Percentiles rank a stretch among this genome's conserved stretches.
Conservation (phyloP, 2,113 vertebrate species). For the Diglossa brunneiventris region DNA sequence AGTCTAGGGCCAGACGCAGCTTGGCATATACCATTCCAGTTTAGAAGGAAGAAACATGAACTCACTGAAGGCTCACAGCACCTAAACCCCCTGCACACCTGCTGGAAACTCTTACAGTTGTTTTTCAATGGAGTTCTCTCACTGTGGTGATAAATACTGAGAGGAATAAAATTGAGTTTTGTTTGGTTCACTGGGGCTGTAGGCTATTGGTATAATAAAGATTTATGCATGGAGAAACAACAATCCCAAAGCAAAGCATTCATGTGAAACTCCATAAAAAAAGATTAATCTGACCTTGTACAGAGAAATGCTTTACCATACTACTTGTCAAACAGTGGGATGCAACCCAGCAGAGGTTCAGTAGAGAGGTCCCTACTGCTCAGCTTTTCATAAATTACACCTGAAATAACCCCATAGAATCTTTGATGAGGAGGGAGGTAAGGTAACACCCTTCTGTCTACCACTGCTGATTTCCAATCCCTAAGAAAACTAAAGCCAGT, state of each 20-base stretch:
- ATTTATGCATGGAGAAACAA: conserved; percentile 56
- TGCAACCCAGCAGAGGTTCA: neutral
- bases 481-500: neutral
- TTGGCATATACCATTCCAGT: neutral
- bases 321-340: neutral
- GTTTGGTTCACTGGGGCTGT: conserved; percentile 29
- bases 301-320: neutral
- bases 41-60: neutral
- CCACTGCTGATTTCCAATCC: neutral
- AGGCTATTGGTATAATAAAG: conserved; percentile 43
- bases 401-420: neutral
- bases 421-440: neutral
- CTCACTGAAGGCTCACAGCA: neutral
- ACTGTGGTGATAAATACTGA: conserved; percentile 6
- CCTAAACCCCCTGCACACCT: neutral
- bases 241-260: conserved; percentile 40
- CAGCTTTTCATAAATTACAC: neutral
- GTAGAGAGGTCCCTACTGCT: neutral
- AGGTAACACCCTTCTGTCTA: neutral
- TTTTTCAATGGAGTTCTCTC: neutral
- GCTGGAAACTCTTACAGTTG: neutral
- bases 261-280: conserved; percentile 41
- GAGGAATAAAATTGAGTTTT: conserved; percentile 33
- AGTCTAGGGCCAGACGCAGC: neutral
- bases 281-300: conserved; percentile 23